phyloP scores from a whole-genome alignment of 2,888 invertebrate genomes.

The Pammene fasciana region DNA sequence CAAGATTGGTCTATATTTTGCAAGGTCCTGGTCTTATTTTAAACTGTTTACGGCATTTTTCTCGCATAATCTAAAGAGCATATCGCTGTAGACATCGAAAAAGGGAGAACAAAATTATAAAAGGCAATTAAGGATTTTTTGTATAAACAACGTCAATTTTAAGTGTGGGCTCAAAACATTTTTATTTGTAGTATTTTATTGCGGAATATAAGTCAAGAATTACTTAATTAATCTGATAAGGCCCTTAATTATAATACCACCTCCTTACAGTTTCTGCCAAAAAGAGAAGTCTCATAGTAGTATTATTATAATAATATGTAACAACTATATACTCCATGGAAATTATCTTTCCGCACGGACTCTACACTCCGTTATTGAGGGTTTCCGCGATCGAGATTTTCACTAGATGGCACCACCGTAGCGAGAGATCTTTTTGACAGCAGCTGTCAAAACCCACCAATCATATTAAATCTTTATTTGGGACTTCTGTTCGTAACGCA shows the following conservation, averaged over 20 bases:
- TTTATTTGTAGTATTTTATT: constrained; percentile 10
- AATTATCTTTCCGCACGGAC: too few relatives aligned
- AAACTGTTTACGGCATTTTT: constrained; percentile 37
- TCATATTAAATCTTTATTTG: too few relatives aligned
- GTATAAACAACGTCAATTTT: constrained; percentile 16
- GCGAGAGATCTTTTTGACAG: too few relatives aligned
- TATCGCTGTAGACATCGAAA: constrained; percentile 28
- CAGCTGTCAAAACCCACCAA: too few relatives aligned
- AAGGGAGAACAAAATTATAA: constrained; percentile 10
- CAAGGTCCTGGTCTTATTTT: constrained; percentile 14
- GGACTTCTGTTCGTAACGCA: too few relatives aligned
- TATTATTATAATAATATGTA: too few relatives aligned
- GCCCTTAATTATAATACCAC: not conserved
- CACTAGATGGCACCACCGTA: too few relatives aligned
- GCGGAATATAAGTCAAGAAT: not conserved
- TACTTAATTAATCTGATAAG: not conserved
- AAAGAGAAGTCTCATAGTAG: too few relatives aligned
- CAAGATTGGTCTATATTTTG: constrained; percentile 17
- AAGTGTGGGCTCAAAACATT: constrained; percentile 7
- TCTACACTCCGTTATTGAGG: too few relatives aligned
- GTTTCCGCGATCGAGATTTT: too few relatives aligned
- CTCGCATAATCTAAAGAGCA: constrained; percentile 31
- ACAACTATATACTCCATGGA: too few relatives aligned
- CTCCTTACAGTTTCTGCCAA: too few relatives aligned
- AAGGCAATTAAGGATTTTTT: constrained; percentile 25